Base-by-base conservation (phyloP, 1,140 invertebrate genomes). In the Aporrectodea caliginosa region DNA sequence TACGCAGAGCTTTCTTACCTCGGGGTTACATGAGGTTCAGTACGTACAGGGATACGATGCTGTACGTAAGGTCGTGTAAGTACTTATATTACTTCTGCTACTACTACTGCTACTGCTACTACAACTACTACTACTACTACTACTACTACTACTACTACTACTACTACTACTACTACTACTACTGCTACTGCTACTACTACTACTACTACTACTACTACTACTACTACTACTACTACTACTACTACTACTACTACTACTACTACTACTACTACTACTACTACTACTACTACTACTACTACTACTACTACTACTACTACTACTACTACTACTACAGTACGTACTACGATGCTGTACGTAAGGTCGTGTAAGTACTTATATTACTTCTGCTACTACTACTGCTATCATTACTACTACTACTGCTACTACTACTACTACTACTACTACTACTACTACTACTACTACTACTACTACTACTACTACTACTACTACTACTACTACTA, bases 161-260 rank as follows among this genome's bases (percentile, higher is more conserved):
- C 43, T 58, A 58, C 43, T 58, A 58, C 43, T 58, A 58, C 43
- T 58, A 58, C 43, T 58, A 58, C 43, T 58, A 58, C 43, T 58
- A 58, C 43, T 58, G 6, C 6, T 58, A 12, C 6, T 58, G 6
- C 6, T 58, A 58, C 22, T 58, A 58, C 22, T 58, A 58, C 22
- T 58, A 58, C 22, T 58, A 58, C 22, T 58, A 58, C 22, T 58
- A 58, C 22, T 58, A 58, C 22, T 58, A 58, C 22, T 58, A 58
- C n/a, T 78, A 78, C 77, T 73, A 78, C 77, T 78, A 78, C 77
- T 78, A 68, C 77, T 78, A 78, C 77, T 79, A 73, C 69, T 79
- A 74, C 70, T 79, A 79, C 68, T 32, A 73, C 76, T 78, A 35
- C 43, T 81, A 69, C 34, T 80, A 75, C 73, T 74, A 75, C 58